Base-by-base conservation (phyloP, 1,140 invertebrate species). In the Rhagoletis zephyria region DNA sequence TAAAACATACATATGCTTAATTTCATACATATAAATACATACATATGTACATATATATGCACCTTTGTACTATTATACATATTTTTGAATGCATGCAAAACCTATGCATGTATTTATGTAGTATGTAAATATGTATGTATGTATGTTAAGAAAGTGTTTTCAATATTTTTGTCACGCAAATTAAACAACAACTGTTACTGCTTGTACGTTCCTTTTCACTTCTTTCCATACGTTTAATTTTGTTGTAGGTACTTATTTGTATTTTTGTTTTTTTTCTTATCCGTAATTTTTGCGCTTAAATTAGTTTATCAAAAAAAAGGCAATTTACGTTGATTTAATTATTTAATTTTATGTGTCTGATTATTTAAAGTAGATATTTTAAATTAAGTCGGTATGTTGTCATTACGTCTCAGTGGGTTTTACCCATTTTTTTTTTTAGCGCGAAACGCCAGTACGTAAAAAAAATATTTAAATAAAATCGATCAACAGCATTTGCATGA, bases 401-500 rank as follows among this genome's bases (percentile, higher is more conserved):
- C 67, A 74, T 74, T 74, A 74, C 45, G 40, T 16, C 6, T n/a
- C 40, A 45, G 10, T 74, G 67, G 67, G 67, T 74, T 74, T 74
- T 74, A 45, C 67, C 67, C 67, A 48, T 45, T 74, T 74, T 74
- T 48, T 48, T 16, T 4, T 63, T 63, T 63, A 4, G 10, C 16
- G 61, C 42, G 40, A 14, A 30, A 40, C 40, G 10, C 67, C 67
- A 48, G 5, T 48, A 16, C 67, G 45, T n/a, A 45, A 4, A 19
- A 67, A 19, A 64, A 64, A 64, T 64, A 74, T 48, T 74, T 74
- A 42, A 6, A 14, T 74, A 48, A 56, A 74, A 74, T 74, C 45
- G 45, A 74, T 74, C 42, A 74, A 48, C 12, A 14, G 3, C 40
- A 48, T 45, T 74, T 45, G 3, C 16, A 42, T 48, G 12, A 16